Conservation (phyloP, 2,113 vertebrate genomes). For the Antidorcas marsupialis region DNA sequence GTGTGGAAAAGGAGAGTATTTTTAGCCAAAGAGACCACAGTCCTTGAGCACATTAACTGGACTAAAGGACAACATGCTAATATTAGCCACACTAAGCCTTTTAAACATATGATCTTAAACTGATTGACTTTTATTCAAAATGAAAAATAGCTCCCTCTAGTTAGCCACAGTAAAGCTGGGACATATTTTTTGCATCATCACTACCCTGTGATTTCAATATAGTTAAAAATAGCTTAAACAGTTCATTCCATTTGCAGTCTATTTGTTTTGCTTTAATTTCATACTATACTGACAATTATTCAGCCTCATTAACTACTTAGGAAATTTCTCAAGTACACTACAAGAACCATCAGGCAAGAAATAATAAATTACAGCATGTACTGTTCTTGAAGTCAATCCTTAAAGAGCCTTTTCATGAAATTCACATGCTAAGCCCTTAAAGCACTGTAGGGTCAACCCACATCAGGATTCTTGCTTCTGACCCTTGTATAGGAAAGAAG, state of each 20-base stretch:
- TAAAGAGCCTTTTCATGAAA: not conserved
- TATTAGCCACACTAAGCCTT: not conserved
- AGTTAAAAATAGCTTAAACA: not conserved
- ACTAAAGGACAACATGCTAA: not conserved
- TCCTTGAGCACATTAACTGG: not conserved
- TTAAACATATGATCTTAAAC: not conserved
- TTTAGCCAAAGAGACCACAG: not conserved
- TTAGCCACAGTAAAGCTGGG: not conserved
- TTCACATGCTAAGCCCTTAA: not conserved
- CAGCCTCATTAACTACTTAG: slow-evolving; percentile 31
- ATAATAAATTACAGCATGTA: not conserved
- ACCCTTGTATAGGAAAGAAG: not conserved
- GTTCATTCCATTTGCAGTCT: not conserved
- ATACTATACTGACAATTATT: not conserved
- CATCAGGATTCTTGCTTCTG: not conserved
- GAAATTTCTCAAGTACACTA: not conserved
- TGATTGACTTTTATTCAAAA: slow-evolving; percentile 27
- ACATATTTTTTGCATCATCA: not conserved
- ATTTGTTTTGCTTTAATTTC: slow-evolving; percentile 45
- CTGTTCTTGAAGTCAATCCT: not conserved
- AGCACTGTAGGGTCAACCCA: not conserved
- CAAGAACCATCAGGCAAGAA: not conserved
- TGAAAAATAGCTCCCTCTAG: not conserved
- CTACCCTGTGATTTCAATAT: not conserved
- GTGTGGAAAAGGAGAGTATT: not conserved